Conservation (phyloP, 1,140 invertebrate genomes). For the Ceratosolen solmsi region DNA sequence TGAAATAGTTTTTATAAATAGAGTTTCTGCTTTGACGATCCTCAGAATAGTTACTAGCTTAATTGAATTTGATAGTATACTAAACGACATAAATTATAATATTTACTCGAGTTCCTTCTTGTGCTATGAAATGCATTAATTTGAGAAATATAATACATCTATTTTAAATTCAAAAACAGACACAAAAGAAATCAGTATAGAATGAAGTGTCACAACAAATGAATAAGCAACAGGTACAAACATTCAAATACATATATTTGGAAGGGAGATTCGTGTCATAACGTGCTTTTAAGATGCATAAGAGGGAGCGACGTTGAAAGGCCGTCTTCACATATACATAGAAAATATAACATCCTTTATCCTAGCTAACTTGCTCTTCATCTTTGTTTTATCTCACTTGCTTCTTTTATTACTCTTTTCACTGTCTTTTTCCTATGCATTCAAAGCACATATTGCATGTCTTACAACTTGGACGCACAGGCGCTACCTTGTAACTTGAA, state of each 20-base stretch:
- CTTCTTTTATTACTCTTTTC: constrained; percentile 51
- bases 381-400: constrained; percentile 6
- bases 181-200: constrained; percentile 51
- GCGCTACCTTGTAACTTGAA: constrained; percentile 44
- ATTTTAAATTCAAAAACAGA: no score
- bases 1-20: no score
- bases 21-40: no score
- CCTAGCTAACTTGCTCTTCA: background rate
- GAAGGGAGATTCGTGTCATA: constrained; percentile 48
- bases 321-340: background rate
- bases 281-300: constrained; percentile 55
- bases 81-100: no score
- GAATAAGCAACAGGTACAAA: constrained; percentile 70
- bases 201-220: constrained; percentile 60
- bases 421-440: constrained; percentile 22
- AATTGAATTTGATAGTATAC: no score
- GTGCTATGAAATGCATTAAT: no score
- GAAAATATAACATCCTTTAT: background rate
- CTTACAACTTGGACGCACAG: background rate
- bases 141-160: no score
- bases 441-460: background rate
- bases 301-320: background rate
- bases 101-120: no score
- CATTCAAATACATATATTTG: constrained; percentile 55
- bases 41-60: no score